Percentiles rank a stretch among this genome's conserved stretches.
These are phyloP conservation scores for Lepidotrigona ventralis DNA, from an alignment of 1,140 invertebrate species.

Conservation along the genomic window DNA sequence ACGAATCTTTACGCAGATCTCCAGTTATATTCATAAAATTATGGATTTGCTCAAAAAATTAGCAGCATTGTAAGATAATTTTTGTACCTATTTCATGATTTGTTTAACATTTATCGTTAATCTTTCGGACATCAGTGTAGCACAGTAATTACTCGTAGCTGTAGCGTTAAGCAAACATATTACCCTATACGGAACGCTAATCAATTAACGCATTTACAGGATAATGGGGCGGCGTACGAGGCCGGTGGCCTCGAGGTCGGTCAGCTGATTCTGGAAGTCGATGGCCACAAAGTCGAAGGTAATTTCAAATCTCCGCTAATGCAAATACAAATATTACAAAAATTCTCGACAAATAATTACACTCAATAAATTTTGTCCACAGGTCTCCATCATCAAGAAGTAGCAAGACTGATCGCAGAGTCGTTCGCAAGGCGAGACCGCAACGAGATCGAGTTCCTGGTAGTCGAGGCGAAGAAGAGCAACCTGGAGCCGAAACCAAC, in stretches of 20 bases:
- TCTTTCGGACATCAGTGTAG: no score
- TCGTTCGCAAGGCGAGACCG: constrained; percentile 92
- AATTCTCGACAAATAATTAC: no score
- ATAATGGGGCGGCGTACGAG: constrained; percentile 95
- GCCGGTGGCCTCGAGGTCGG: constrained; percentile 95
- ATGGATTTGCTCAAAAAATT: no score
- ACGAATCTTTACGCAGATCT: no score
- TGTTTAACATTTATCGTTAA: no score
- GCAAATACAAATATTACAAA: no score
- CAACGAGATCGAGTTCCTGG: constrained; percentile 93
- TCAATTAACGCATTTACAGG: constrained; percentile 81
- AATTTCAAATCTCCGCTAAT: constrained; percentile 61
- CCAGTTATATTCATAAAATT: no score
- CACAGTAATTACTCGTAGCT: neutral
- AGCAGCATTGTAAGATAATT: no score
- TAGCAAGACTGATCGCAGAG: constrained; percentile 92
- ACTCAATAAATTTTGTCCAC: neutral
- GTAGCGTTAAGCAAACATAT: neutral
- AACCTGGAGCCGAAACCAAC: constrained; percentile 93
- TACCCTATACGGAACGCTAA: neutral
- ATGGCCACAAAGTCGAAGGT: constrained; percentile 93
- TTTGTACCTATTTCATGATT: no score
- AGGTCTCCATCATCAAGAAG: constrained; percentile 87
- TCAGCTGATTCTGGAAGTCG: constrained; percentile 95
- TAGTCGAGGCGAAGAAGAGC: constrained; percentile 93